These are phyloP conservation scores for Erythrolamprus reginae DNA, from an alignment of 2,113 vertebrate genomes.

Conservation along the genomic window DNA sequence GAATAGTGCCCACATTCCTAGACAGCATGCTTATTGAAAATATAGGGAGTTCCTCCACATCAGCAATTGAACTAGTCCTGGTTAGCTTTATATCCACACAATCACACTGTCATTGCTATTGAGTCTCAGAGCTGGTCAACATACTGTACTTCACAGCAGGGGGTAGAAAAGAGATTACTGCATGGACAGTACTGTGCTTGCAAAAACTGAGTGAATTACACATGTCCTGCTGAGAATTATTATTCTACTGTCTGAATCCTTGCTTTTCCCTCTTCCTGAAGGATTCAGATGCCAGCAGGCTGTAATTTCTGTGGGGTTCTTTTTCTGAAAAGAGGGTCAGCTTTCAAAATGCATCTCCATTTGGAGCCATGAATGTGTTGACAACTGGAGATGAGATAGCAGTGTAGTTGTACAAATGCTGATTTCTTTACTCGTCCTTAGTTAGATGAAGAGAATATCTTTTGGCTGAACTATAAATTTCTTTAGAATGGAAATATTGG, in stretches of 20 bases:
- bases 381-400: not conserved
- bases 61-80: not conserved
- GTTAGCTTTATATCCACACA: not conserved
- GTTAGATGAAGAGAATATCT: not conserved
- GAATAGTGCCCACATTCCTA: not conserved
- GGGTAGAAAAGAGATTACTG: not conserved
- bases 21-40: not conserved
- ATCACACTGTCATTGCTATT: not conserved
- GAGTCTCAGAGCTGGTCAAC: not conserved
- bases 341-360: not conserved
- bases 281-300: not conserved
- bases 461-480: not conserved
- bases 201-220: not conserved
- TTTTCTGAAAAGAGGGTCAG: not conserved
- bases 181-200: not conserved
- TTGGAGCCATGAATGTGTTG: not conserved
- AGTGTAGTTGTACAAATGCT: not conserved
- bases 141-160: not conserved
- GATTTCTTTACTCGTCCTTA: not conserved
- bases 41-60: not conserved
- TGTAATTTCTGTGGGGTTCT: not conserved
- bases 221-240: not conserved
- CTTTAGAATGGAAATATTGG: not conserved
- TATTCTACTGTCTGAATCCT: not conserved
- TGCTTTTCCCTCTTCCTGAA: not conserved